A percentile compares a stretch with the other conserved stretches of the same genome.
Evolutionary conservation across 2,888 invertebrate species (phyloP).

Genomic region (Mycogona germanica): DNA sequence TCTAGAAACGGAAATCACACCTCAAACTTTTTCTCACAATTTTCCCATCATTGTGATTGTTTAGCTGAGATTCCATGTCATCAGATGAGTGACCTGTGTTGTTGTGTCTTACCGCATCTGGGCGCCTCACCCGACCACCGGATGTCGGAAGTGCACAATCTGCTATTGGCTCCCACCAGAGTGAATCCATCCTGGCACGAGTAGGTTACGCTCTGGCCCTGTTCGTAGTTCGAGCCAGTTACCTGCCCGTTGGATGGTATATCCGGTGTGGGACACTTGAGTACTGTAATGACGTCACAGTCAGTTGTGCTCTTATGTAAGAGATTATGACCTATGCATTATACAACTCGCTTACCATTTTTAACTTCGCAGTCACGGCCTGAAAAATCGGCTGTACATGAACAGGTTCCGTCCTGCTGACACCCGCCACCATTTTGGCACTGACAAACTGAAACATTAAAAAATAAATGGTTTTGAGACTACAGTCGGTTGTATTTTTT

Average conservation of each 20-base stretch:
- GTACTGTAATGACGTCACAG: background rate
- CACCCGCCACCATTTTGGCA: conserved; percentile 22
- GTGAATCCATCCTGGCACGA: conserved; percentile 6
- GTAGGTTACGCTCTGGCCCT: conserved; percentile 9
- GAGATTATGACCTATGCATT: background rate
- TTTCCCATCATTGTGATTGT: background rate
- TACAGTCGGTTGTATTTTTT: no score
- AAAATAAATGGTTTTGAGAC: no score
- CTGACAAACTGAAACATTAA: conserved; percentile 16
- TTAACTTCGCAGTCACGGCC: conserved; percentile 21
- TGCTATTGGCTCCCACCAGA: background rate
- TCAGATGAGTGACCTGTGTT: background rate
- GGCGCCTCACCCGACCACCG: conserved; percentile 11
- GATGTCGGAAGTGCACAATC: conserved; percentile 5
- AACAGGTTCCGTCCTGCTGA: conserved; percentile 19
- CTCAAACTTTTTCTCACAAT: background rate
- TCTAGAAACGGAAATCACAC: background rate
- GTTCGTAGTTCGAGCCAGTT: background rate
- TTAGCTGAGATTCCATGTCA: no score
- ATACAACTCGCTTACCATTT: conserved; percentile 17
- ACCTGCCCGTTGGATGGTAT: conserved; percentile 5
- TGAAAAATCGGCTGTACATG: conserved; percentile 16
- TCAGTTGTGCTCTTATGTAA: background rate
- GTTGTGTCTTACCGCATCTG: conserved; percentile 10
- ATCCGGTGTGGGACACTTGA: conserved; percentile 7